phyloP scores from a whole-genome alignment of 2,888 invertebrate genomes.

The Idaea straminata region DNA sequence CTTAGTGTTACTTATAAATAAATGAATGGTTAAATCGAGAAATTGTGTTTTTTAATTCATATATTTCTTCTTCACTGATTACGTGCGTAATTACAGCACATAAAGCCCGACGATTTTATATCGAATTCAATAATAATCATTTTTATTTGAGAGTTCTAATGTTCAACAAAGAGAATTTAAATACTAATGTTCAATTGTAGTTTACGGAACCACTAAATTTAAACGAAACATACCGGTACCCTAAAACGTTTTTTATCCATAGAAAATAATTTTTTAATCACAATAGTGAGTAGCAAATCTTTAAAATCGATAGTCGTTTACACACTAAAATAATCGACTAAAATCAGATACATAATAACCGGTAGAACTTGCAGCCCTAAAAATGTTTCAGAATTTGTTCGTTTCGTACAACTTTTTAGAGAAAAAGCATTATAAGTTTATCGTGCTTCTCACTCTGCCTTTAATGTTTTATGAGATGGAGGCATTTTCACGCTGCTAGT shows the following conservation, averaged over 20 bases:
- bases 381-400: not conserved
- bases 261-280: too few species aligned
- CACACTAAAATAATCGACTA: not conserved
- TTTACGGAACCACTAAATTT: too few species aligned
- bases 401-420: not conserved
- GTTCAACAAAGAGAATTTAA: too few species aligned
- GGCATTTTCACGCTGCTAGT: not conserved
- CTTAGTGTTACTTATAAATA: constrained; percentile 27
- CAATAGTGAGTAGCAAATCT: not conserved
- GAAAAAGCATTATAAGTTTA: not conserved
- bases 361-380: not conserved
- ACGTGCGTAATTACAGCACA: too few species aligned
- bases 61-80: not conserved
- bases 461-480: not conserved
- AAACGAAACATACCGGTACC: too few species aligned
- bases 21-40: constrained; percentile 28
- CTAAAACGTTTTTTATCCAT: too few species aligned
- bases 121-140: too few species aligned
- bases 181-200: too few species aligned
- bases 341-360: not conserved
- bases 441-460: not conserved
- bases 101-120: too few species aligned
- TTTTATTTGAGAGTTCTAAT: too few species aligned
- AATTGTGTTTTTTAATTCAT: constrained; percentile 68
- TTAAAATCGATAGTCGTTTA: not conserved